Evolutionary conservation across 1,140 invertebrate genomes (phyloP).

Genomic region (Hyposmocoma kahamanoa): DNA sequence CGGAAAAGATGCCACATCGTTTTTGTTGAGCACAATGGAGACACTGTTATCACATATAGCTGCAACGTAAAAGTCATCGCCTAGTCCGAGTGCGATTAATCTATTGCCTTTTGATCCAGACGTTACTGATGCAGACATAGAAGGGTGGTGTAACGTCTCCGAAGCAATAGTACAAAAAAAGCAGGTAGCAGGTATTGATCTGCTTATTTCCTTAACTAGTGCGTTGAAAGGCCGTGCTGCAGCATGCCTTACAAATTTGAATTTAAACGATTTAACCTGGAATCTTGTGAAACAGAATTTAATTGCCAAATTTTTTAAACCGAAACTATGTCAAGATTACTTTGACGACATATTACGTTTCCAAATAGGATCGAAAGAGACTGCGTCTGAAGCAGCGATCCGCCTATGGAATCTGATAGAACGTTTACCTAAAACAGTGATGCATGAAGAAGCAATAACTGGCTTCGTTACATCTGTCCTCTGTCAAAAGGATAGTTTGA

Average conservation of each 20-base stretch:
- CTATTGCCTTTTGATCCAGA: conserved; percentile 1
- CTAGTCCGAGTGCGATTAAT: neutral
- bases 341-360: neutral
- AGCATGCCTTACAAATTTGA: neutral
- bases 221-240: neutral
- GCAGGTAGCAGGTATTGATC: neutral
- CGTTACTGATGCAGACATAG: neutral
- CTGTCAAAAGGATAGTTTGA: conserved; percentile 18
- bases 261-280: neutral
- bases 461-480: conserved; percentile 17
- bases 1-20: neutral
- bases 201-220: neutral
- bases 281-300: neutral
- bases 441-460: neutral
- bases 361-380: neutral
- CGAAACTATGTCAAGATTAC: neutral
- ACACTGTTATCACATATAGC: neutral
- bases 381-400: neutral
- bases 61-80: neutral
- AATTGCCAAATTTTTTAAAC: neutral
- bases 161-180: neutral
- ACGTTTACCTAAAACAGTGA: neutral
- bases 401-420: neutral
- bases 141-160: neutral
- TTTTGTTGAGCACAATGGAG: neutral